Evolutionary conservation across 2,797 vertebrate species (phyloP).

Genomic region (Gallirallus australis): DNA sequence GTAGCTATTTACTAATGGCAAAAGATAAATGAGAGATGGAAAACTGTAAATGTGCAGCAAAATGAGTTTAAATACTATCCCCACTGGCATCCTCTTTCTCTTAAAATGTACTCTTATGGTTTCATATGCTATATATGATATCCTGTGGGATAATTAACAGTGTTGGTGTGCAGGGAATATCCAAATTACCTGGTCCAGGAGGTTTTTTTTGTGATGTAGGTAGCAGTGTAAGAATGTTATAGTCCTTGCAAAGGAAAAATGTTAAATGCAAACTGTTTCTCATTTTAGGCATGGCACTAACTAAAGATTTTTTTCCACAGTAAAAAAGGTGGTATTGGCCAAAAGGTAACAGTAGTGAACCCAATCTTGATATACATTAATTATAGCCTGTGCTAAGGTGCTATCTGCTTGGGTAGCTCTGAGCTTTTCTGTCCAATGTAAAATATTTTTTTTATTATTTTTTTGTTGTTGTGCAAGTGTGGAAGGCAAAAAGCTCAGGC

Average conservation of each 20-base stretch:
- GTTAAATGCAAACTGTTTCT: background rate
- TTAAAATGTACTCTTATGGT: background rate
- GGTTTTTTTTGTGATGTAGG: background rate
- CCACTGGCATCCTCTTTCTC: background rate
- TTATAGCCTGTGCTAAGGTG: conserved; percentile 3
- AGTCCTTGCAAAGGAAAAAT: background rate
- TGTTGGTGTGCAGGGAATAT: background rate
- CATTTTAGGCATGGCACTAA: background rate
- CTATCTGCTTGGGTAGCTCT: conserved; percentile 27
- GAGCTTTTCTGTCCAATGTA: conserved; percentile 35
- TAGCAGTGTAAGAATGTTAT: background rate
- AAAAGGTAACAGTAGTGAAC: background rate
- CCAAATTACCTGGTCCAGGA: background rate
- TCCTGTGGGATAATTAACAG: background rate
- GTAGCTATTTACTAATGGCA: background rate
- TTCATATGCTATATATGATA: background rate
- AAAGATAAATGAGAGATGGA: background rate
- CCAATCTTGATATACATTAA: background rate
- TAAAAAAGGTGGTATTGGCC: background rate
- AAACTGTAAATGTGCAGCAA: background rate
- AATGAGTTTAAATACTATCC: background rate
- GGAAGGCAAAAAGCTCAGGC: conserved; percentile 68
- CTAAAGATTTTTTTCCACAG: background rate
- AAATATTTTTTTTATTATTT: background rate
- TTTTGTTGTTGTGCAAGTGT: conserved; percentile 51